Base-by-base conservation (phyloP, 2,113 vertebrate genomes). In the Lucifuga dentata region DNA sequence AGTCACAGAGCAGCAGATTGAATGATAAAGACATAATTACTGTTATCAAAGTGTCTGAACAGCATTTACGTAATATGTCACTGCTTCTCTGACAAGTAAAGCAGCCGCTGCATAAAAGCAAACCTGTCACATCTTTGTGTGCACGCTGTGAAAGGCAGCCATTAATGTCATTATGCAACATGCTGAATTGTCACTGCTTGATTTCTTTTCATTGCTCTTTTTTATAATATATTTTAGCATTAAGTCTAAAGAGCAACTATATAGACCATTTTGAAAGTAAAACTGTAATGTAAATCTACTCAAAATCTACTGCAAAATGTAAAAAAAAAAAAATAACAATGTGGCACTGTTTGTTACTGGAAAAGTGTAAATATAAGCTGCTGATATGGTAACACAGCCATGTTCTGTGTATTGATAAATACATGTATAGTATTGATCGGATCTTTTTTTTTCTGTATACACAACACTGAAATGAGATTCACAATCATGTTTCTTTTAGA, bases 1-100 rank as follows among this genome's bases (percentile, higher is more conserved):
- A 36, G n/a, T n/a, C 40, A 43, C 32, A 16, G 45, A 55, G 56
- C 1, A 20, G 4, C 21, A 51, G 50, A 39, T 21, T 69, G 41
- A 69, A 49, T 5, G 19, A 45, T 76, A 81, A 73, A 73, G 68
- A 60, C 36, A 72, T 81, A 83, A 87, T 89, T 80, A 83, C 80
- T 80, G 8, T 86, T 26, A 85, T 87, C 56, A 84, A 76, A 64
- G 19, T 61, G 49, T 67, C 45, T 72, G 62, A 71, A 59, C 49
- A 55, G 26, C 62, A 60, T 2, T 41, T 51, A 74, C 79, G 39
- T 70, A 39, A 26, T 12, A 32, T 66, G 78, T 58, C 86, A 80
- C 26, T 62, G 56, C 35, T 59, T 51, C 19, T 26, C 24, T 19
- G 49, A 55, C 44, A 41, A 69, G 43, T 36, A 20, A 63, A 60